phyloP scores from a whole-genome alignment of 2,113 vertebrate species.

The Alethe castanea region DNA sequence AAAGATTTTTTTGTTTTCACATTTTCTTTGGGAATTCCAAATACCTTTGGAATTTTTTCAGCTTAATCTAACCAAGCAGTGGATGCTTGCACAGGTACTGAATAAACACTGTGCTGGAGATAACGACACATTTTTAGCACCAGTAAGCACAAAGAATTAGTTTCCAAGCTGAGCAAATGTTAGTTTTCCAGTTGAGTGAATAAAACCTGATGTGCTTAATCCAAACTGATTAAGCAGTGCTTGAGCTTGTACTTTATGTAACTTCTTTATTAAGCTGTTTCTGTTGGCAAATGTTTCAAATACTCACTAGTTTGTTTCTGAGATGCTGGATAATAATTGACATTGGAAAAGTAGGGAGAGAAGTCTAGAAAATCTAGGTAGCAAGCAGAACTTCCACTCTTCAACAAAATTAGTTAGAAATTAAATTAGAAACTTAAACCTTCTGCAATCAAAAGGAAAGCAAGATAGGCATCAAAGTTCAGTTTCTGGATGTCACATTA shows the following conservation, averaged over 20 bases:
- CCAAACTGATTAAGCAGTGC: slow-evolving; percentile 11
- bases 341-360: neutral
- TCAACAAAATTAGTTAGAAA: neutral
- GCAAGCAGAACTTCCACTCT: neutral
- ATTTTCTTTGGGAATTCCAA: slow-evolving; percentile 26
- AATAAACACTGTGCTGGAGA: neutral
- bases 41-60: slow-evolving; percentile 26
- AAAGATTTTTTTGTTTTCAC: neutral
- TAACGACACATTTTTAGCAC: slow-evolving; percentile 4
- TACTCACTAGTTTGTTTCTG: neutral
- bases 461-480: neutral
- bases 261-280: neutral
- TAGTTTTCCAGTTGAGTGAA: slow-evolving; percentile 54
- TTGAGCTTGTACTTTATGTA: slow-evolving; percentile 12
- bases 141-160: neutral
- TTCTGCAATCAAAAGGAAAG: neutral
- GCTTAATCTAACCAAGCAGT: slow-evolving; percentile 4
- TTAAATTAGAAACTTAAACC: neutral
- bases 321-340: neutral
- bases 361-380: neutral
- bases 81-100: neutral
- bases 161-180: slow-evolving; percentile 37
- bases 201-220: slow-evolving; percentile 31
- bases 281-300: slow-evolving; percentile 5
- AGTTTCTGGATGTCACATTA: neutral